These are phyloP conservation scores for Sebastes matsubarae DNA, from an alignment of 2,797 vertebrate genomes.

Conservation along the genomic window DNA sequence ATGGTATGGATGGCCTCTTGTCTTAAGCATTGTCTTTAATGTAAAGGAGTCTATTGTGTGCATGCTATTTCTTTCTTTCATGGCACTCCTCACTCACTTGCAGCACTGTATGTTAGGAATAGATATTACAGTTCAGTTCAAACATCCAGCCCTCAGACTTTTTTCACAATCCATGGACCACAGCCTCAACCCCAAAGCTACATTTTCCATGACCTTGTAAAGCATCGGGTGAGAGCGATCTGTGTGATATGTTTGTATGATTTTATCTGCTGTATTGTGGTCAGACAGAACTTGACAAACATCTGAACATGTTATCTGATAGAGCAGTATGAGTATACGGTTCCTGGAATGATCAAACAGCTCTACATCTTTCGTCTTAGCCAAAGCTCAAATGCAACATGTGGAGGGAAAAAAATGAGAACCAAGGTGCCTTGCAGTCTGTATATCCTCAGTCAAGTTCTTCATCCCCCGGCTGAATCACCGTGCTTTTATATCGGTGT, in stretches of 20 bases:
- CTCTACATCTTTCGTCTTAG: not conserved
- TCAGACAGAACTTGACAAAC: slow-evolving; percentile 8
- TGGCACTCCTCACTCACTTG: not conserved
- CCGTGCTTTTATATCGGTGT: slow-evolving; percentile 46
- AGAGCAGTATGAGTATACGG: not conserved
- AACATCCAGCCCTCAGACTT: not conserved
- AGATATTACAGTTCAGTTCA: not conserved
- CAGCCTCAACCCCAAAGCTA: not conserved
- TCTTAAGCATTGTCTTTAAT: too few relatives aligned
- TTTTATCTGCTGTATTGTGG: not conserved
- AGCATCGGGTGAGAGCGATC: not conserved
- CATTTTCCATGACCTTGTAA: not conserved
- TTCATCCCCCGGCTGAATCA: slow-evolving; percentile 44
- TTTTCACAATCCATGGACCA: not conserved
- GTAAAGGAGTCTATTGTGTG: not conserved
- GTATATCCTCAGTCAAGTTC: slow-evolving; percentile 48
- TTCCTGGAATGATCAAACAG: slow-evolving; percentile 28
- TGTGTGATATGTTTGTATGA: not conserved
- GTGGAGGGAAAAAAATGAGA: slow-evolving; percentile 17
- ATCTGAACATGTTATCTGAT: not conserved
- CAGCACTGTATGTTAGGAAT: not conserved
- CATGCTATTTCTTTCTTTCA: not conserved
- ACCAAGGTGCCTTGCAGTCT: not conserved
- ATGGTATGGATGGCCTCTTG: too few relatives aligned
- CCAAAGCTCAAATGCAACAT: slow-evolving; percentile 39